Percentiles rank a stretch among this genome's conserved stretches.
Evolutionary conservation across 2,113 vertebrate genomes (phyloP).

Genomic region (Oplegnathus fasciatus): DNA sequence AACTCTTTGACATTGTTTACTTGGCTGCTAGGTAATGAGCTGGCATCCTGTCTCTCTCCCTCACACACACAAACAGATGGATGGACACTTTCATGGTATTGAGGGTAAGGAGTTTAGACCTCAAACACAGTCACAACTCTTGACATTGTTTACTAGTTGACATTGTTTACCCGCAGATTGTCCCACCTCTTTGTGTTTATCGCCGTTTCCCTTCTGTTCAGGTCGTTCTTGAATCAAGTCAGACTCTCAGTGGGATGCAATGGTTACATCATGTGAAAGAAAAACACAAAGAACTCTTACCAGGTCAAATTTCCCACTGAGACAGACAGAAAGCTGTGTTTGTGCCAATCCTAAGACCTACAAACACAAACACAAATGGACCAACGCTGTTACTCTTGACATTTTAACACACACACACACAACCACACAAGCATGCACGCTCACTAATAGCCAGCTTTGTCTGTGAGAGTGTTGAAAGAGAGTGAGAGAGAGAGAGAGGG

Average conservation of each 20-base stretch:
- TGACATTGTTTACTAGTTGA: constrained; percentile 38
- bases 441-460: constrained; percentile 9
- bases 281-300: constrained; percentile 22
- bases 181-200: constrained; percentile 23
- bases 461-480: not conserved
- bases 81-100: constrained; percentile 22
- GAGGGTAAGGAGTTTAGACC: constrained; percentile 19
- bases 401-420: constrained; percentile 4
- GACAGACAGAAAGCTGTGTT: not conserved
- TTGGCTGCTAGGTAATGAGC: constrained; percentile 60
- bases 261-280: constrained; percentile 40
- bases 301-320: constrained; percentile 36
- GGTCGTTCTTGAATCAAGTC: constrained; percentile 25
- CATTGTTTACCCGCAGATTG: constrained; percentile 42
- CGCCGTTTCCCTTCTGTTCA: constrained; percentile 9
- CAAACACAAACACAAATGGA: not conserved
- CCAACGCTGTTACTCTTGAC: not conserved
- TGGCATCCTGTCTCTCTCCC: constrained; percentile 37
- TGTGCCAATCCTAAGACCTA: not conserved
- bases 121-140: constrained; percentile 44
- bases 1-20: constrained; percentile 72
- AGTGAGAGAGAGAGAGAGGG: not conserved
- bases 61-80: constrained; percentile 9
- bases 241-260: constrained; percentile 27
- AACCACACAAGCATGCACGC: not conserved